Evolutionary conservation across 2,888 invertebrate species (phyloP).

Genomic region (Cantharis rustica): DNA sequence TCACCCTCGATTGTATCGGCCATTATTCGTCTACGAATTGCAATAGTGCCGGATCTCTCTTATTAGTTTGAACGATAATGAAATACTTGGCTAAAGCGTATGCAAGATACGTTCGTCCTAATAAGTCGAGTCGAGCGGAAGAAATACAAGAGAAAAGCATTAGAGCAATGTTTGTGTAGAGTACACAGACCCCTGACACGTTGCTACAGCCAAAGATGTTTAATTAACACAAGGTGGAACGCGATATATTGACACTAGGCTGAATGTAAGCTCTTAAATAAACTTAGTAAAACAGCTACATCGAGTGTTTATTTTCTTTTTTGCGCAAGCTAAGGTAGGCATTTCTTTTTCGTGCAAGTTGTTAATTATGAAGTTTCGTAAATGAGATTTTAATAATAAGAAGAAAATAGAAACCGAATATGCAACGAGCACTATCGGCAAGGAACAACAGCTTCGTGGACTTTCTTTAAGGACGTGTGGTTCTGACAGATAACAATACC

Average conservation of each 20-base stretch:
- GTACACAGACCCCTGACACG: constrained; percentile 34
- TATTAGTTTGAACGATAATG: constrained; percentile 26
- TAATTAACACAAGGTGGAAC: constrained; percentile 40
- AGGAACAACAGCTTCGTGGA: constrained; percentile 29
- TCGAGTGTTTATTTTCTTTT: constrained; percentile 22
- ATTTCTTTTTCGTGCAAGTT: neutral
- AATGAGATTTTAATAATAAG: neutral
- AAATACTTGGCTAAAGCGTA: constrained; percentile 16
- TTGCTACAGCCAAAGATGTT: constrained; percentile 37
- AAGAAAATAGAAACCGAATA: constrained; percentile 22
- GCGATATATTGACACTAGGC: constrained; percentile 41
- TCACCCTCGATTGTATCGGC: constrained; percentile 25
- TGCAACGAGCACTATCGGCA: constrained; percentile 19
- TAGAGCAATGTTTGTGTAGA: constrained; percentile 39
- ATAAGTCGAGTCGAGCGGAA: constrained; percentile 39
- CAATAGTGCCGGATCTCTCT: neutral
- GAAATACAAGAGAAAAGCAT: constrained; percentile 46
- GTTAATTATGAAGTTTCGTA: neutral
- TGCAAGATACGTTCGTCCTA: constrained; percentile 16
- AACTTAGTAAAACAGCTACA: constrained; percentile 26
- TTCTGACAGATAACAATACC: constrained; percentile 55
- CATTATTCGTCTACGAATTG: constrained; percentile 1
- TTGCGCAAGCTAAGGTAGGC: neutral
- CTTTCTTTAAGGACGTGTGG: constrained; percentile 46
- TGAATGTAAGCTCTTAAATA: constrained; percentile 35